Base-by-base conservation (phyloP, 2,888 invertebrate species). In the Saturnia japonica region DNA sequence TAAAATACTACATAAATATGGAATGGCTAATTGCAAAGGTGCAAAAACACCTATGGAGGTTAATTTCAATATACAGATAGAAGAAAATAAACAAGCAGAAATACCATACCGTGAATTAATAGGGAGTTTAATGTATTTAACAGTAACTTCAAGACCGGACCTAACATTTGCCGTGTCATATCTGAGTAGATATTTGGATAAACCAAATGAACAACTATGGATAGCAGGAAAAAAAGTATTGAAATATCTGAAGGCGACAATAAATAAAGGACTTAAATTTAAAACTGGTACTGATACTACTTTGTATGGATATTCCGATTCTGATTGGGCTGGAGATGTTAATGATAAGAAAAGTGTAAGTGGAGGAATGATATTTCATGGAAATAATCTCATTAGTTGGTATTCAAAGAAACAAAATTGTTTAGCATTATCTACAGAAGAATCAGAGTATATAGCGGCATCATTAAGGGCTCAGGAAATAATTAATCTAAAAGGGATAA, bases 321-420 rank as follows among this genome's bases (percentile, higher is more conserved):
- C 70, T 40, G 70, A 72, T 66, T 72, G 72, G 70, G 72, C 72
- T 40, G 71, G 71, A 57, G 71, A 71, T 45, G 45, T 34, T 47
- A 67, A 60, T n/a, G 62, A 62, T 28, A 62, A 9, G 25, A 62
- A 62, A 28, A 62, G 62, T 28, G 62, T 62, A 8, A 28, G 62
- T 4, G 62, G 62, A 14, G 62, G 28, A 25, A 22, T 62, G 62
- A 25, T 62, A 34, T 16, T 62, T 34, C 28, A 62, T 62, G 62
- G 28, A 28, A 16, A 40, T 62, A 62, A 62, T 28, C 62, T 34
- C n/a, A 25, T 25, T 62, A 62, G 62, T 28, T 62, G 62, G 62
- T 62, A 34, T 34, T 62, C 62, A 62, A 62, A 62, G 62, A 62
- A 62, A 62, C 62, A 62, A 62, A 22, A 25, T 16, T 62, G 62